Evolutionary conservation across 2,113 vertebrate species (phyloP).

Genomic region (Propithecus coquereli): DNA sequence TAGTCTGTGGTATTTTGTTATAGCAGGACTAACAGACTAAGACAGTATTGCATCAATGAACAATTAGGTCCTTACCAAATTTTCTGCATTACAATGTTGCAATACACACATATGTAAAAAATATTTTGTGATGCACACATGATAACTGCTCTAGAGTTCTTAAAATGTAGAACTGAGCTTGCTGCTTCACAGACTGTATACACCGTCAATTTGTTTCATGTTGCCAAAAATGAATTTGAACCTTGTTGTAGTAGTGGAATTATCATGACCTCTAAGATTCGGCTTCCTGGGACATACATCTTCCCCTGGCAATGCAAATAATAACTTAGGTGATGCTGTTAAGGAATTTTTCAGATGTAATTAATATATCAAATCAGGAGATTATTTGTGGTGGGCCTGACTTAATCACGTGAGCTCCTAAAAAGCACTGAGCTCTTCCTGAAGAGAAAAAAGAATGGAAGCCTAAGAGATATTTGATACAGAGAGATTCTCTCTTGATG

Average conservation of each 20-base stretch:
- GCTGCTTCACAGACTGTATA: not conserved
- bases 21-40: not conserved
- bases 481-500: not conserved
- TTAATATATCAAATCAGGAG: not conserved
- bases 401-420: not conserved
- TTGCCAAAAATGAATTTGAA: not conserved
- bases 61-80: not conserved
- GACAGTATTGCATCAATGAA: not conserved
- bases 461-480: not conserved
- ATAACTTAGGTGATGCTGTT: not conserved
- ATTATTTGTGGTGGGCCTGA: not conserved
- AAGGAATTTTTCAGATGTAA: not conserved
- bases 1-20: not conserved
- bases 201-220: not conserved
- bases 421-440: not conserved
- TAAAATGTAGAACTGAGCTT: not conserved
- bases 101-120: not conserved
- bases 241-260: not conserved
- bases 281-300: not conserved
- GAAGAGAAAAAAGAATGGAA: not conserved
- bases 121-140: not conserved
- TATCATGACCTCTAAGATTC: not conserved
- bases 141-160: not conserved
- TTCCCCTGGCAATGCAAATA: not conserved
- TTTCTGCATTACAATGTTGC: not conserved